Base-by-base conservation (phyloP, 2,888 invertebrate species). In the Caenorhabditis sp. region DNA sequence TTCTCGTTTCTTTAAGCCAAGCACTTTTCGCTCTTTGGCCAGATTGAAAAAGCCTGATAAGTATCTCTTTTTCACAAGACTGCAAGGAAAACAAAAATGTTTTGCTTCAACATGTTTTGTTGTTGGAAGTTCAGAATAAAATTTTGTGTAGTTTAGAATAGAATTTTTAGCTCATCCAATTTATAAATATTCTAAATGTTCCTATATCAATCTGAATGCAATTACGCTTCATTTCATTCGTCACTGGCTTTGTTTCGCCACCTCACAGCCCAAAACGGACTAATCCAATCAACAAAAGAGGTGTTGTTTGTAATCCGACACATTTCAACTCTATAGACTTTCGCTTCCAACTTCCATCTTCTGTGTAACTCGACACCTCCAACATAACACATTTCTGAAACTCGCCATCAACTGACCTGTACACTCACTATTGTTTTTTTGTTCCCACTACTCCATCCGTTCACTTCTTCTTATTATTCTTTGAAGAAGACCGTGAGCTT, bases 271-370 rank as follows among this genome's bases (percentile, higher is more conserved):
- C 6, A 12, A 16, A 44, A 28, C 51, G 5, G 22, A 10, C 66
- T 75, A 75, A 66, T 64, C 58, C 66, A 59, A 66, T 75, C 75
- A 75, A 75, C 66, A 75, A 66, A 58, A 47, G 47, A 14, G 14
- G 38, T 66, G 75, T 75, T 75, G 66, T 58, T 59, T 58, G 75
- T 49, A 75, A 68, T 38, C 47, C 49, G 66, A 66, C 66, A 58
- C 75, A 74, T 28, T 61, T 24, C 12, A 24, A 72, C 58, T 26
- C 47, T 56, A 41, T 38, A 69, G n/a, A 28, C 49, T 44, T 59
- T 47, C n/a, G 22, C 24, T 8, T 51, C 51, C 51, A 24, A 47
- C 28, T 6, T 35, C 31, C 38, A 41, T 66, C 35, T 56, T 26
- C 44, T 24, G n/a, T 44, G 75, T 75, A 75, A 75, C 58, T 49